Conservation (phyloP, 1,140 invertebrate genomes). For the honey bee (Apis mellifera) region DNA sequence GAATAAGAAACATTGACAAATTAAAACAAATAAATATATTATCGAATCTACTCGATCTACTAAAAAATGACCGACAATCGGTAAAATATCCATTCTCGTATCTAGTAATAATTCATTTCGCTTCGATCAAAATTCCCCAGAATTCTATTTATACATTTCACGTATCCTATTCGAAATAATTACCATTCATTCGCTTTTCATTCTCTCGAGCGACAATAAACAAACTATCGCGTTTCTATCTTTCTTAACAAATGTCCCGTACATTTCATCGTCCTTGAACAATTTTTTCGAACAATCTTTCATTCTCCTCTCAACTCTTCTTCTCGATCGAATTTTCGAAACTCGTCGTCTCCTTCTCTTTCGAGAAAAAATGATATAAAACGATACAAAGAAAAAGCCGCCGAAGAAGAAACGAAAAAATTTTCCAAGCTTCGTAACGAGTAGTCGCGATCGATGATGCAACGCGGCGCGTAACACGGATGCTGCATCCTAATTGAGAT, state of each 20-base stretch:
- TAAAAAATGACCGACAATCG: neutral
- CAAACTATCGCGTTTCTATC: neutral
- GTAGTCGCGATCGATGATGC: neutral
- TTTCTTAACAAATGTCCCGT: slow-evolving; percentile 3
- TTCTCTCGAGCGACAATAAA: neutral
- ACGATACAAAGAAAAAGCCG: no score
- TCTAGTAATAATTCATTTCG: neutral
- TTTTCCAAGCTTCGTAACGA: no score
- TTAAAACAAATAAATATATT: no score
- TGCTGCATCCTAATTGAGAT: slow-evolving; percentile 1
- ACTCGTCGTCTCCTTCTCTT: no score
- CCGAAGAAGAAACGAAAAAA: no score
- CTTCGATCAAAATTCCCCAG: neutral
- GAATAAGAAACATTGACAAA: no score
- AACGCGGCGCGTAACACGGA: neutral
- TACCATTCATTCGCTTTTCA: neutral
- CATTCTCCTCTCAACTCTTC: neutral
- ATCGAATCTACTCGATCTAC: no score
- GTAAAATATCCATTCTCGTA: neutral
- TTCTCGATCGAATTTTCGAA: neutral
- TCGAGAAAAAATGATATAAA: no score
- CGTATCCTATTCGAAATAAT: neutral
- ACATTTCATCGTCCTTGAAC: no score
- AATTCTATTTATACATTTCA: neutral
- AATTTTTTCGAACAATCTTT: neutral